A percentile compares a stretch with the other conserved stretches of the same genome.
Evolutionary conservation across 2,797 vertebrate species (phyloP).

Genomic region (Sebastes cheni): DNA sequence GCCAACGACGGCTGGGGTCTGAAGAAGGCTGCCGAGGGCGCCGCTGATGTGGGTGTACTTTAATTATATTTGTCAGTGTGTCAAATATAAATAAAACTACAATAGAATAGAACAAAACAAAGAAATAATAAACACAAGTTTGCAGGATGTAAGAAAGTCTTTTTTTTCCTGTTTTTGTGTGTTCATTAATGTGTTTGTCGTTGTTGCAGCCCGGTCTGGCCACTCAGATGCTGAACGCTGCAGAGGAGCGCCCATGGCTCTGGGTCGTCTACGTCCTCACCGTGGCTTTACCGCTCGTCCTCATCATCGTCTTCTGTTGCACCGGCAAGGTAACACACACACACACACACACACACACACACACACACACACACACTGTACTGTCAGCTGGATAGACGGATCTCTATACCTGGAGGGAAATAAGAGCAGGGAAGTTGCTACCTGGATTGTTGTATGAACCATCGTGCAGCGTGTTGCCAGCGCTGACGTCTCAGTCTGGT

Average conservation of each 20-base stretch:
- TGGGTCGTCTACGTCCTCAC: slow-evolving; percentile 97
- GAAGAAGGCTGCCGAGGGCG: slow-evolving; percentile 96
- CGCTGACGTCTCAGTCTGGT: background rate
- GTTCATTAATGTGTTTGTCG: background rate
- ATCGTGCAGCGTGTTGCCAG: background rate
- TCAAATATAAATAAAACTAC: background rate
- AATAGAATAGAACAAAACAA: background rate
- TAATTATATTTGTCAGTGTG: background rate
- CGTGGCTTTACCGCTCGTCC: slow-evolving; percentile 92
- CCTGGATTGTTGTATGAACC: background rate
- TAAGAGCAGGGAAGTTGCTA: background rate
- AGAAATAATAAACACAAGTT: too few species aligned
- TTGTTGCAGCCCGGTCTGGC: slow-evolving; percentile 89
- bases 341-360: background rate
- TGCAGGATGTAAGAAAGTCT: too few species aligned
- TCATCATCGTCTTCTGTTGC: slow-evolving; percentile 96
- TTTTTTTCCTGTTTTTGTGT: background rate
- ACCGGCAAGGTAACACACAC: slow-evolving; percentile 90
- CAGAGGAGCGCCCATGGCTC: slow-evolving; percentile 96
- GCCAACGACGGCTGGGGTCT: slow-evolving; percentile 93
- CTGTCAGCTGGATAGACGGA: background rate
- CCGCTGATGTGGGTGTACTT: slow-evolving; percentile 87
- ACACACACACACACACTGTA: background rate
- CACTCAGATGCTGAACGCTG: slow-evolving; percentile 92
- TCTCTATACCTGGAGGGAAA: background rate